Base-by-base conservation (phyloP, 2,113 vertebrate genomes). In the Crotalus tigris region DNA sequence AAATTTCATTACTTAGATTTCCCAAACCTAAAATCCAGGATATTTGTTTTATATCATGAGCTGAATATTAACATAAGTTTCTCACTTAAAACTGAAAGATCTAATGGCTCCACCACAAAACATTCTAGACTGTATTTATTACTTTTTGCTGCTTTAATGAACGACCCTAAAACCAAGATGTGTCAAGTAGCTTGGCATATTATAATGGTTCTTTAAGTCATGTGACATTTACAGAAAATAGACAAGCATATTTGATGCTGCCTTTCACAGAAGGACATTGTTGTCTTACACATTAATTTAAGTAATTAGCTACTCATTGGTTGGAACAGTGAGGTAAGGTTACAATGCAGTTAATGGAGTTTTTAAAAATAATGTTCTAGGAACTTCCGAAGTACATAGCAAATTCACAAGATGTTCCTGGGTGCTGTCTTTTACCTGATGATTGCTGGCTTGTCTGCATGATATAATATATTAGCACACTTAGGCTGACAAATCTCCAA, bases 231-330 rank as follows among this genome's bases (percentile, higher is more conserved):
- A 69, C 2, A 17, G 12, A 15, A 88, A 94, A 5, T 87, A 93
- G 55, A 91, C 29, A 61, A 89, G 58, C 19, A 23, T 88, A 91
- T 92, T 57, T 26, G 93, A 29, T 44, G 90, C 53, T 93, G 69
- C 58, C 54, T 94, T 94, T 91, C 59, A 1, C 89, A 51, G 29
- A 95, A 90, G 39, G 29, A 53, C 94, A 90, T 33, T 29, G 91
- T 95, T 95, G 92, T 44, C 5, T 91, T 93, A 53, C 0, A 0
- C 88, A 85, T 88, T 95, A 95, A 94, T 93, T n/a, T 39, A 92
- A 92, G 75, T 91, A 93, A 49, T 94, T 96, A 93, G 10, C 91
- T 92, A 92, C 49, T 26, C 86, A 75, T 95, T 44, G 24, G 95
- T 92, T 91, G 92, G 93, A 95, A 53, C 69, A 88, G n/a, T 85